Conservation (phyloP, 2,797 vertebrate species). For the Enteromius radiatus region DNA sequence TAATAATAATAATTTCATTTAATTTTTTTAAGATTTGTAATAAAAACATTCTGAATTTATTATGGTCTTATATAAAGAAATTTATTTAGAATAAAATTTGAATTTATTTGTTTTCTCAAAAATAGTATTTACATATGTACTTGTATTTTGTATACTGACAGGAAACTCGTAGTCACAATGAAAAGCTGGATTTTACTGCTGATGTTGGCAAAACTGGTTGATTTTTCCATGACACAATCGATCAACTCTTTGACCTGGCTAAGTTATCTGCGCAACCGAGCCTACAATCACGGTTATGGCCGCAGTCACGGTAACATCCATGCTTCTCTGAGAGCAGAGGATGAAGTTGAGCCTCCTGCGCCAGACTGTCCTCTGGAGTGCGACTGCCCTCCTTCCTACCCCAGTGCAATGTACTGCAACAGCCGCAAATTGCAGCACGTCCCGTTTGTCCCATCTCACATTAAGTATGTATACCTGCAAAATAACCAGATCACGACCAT, state of each 20-base stretch:
- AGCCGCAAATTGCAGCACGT: slow-evolving; percentile 88
- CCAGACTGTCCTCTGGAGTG: slow-evolving; percentile 92
- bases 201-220: slow-evolving; percentile 64
- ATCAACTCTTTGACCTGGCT: slow-evolving; percentile 72
- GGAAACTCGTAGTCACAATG: slow-evolving; percentile 66
- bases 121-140: not conserved
- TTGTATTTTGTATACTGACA: slow-evolving; percentile 3
- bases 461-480: slow-evolving; percentile 94
- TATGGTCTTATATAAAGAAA: not conserved
- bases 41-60: not conserved
- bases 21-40: not conserved
- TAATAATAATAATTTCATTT: not conserved
- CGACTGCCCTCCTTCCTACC: slow-evolving; percentile 86
- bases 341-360: slow-evolving; percentile 66
- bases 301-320: slow-evolving; percentile 67
- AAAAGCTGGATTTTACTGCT: slow-evolving; percentile 59
- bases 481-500: slow-evolving; percentile 90
- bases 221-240: slow-evolving; percentile 62
- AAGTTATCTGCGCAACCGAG: slow-evolving; percentile 68
- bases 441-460: slow-evolving; percentile 88
- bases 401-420: slow-evolving; percentile 93
- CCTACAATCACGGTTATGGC: slow-evolving; percentile 65
- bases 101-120: not conserved
- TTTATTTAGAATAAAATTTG: no score
- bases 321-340: slow-evolving; percentile 58